Evolutionary conservation across 2,888 invertebrate genomes (phyloP), one percentile per base, ranked within the genome.

Genomic region (Allygus modestus): DNA sequence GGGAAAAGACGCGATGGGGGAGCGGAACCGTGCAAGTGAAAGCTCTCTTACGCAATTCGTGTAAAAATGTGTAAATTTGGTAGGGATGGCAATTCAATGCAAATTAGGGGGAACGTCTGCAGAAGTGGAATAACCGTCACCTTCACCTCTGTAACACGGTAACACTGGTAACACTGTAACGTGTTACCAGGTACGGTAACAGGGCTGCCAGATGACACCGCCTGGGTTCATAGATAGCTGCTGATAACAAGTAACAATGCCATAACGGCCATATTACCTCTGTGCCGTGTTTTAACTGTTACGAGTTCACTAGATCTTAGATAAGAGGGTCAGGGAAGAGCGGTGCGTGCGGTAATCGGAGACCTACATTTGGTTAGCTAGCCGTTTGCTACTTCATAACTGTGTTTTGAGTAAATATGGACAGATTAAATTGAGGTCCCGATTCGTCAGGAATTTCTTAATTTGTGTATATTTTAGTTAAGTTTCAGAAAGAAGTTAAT

Each of bases 41-140:
- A 71, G 71, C 20, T 4, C 23, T 15, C 41, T 69, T 71, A 71
- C 12, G 20, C n/a, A 71, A 71, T 71, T 71, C 20, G 71, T 37
- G 71, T 71, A 37, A 71, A 71, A 65, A 65, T 65, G 71, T 71
- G 71, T 71, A 71, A 71, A 71, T 71, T 71, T 17, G 71, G 71
- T 0, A 54, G 51, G 15, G 23, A 54, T 23, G 28, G 65, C 17
- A 15, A 65, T 65, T 65, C 65, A 65, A 65, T 65, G 65, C 65
- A 65, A 65, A 65, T 65, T 31, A 31, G 65, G 31, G 28, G 65
- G 26, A 65, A 28, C 65, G 20, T 65, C 65, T 23, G 54, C 28
- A 17, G 46, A 17, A 46, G 58, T 23, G 58, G 58, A 7, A 20
- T 58, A 28, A 5, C 65, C 12, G 4, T 65, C 51, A 15, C 23